phyloP scores from a whole-genome alignment of 2,888 invertebrate species.

The Synergus laeviventris region DNA sequence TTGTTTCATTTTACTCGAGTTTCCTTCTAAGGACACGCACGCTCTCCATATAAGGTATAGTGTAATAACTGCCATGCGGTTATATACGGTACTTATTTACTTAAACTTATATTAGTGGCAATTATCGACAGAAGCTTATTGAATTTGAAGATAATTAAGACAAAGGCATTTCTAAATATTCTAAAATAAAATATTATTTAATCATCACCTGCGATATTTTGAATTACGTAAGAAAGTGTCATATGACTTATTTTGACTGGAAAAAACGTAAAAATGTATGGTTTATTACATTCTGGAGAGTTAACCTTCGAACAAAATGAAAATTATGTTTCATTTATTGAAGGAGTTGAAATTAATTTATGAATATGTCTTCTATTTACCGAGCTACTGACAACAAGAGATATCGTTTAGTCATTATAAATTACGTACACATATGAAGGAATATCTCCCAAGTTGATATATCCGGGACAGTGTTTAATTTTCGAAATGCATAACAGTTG shows the following conservation, averaged over 20 bases:
- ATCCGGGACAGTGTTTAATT: constrained; percentile 31
- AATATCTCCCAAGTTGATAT: constrained; percentile 24
- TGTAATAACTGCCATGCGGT: background rate
- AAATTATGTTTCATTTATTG: constrained; percentile 30
- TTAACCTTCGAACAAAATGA: constrained; percentile 13
- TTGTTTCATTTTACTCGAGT: constrained; percentile 22
- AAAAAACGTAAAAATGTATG: background rate
- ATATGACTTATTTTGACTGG: too few species aligned
- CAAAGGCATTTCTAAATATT: background rate
- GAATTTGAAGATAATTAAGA: too few species aligned
- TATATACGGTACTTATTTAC: background rate
- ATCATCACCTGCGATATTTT: background rate
- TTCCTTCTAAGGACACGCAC: constrained; percentile 25
- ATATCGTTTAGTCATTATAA: constrained; percentile 30
- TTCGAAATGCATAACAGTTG: background rate
- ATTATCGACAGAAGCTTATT: background rate
- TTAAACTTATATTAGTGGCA: background rate
- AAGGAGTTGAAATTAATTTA: constrained; percentile 23
- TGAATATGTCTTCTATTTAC: constrained; percentile 28
- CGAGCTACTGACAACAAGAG: constrained; percentile 33
- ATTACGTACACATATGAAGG: constrained; percentile 13
- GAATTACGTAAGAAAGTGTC: background rate
- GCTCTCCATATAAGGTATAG: background rate
- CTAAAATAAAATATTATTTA: background rate
- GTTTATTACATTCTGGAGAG: constrained; percentile 4